Evolutionary conservation across 2,113 vertebrate species (phyloP), one percentile per base, ranked within the genome.

Genomic region (Hippocampus guttulatus): DNA sequence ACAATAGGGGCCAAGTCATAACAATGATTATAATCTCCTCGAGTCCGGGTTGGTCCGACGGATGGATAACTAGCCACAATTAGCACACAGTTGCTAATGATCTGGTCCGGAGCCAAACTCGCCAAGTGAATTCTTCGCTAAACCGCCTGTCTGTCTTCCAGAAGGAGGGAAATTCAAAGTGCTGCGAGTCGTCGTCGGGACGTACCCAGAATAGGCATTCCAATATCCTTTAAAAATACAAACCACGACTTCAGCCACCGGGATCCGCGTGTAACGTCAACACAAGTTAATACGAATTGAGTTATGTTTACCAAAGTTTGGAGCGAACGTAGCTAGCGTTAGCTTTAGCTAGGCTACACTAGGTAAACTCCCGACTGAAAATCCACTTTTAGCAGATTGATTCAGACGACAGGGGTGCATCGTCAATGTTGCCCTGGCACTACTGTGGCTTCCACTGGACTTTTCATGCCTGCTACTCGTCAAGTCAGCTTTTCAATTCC

Each of bases 101-200:
- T 57, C 85, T 88, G 88, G 85, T 80, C 15, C 18, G 3, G 0
- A 70, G 82, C 85, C 87, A 88, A 80, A 52, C 2, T 47, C 62
- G 27, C 67, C 27, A 45, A 78, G 3, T 30, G 80, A 78, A 30
- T 66, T 78, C 67, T 68, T 67, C 30, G 52, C 77, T 67, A 73
- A 83, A 38, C 81, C 76, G 69, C 70, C 80, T 51, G 76, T 77
- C 75, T 65, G 65, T 75, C 23, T 70, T 52, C 43, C 79, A 68
- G 85, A 89, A 64, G 91, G 92, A 93, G 92, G 92, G 92, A 93
- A 92, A 91, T 93, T 93, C 90, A 90, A 93, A 92, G 84, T 80
- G 62, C 69, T 80, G 20, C 21, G 21, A 5, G 10, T 23, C 49
- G 25, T 67, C 58, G 27, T 30, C 15, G n/a, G 64, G 43, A 47